Evolutionary conservation across 2,888 invertebrate genomes (phyloP), one percentile per base, ranked within the genome.

Genomic region (Charanyca ferruginea): DNA sequence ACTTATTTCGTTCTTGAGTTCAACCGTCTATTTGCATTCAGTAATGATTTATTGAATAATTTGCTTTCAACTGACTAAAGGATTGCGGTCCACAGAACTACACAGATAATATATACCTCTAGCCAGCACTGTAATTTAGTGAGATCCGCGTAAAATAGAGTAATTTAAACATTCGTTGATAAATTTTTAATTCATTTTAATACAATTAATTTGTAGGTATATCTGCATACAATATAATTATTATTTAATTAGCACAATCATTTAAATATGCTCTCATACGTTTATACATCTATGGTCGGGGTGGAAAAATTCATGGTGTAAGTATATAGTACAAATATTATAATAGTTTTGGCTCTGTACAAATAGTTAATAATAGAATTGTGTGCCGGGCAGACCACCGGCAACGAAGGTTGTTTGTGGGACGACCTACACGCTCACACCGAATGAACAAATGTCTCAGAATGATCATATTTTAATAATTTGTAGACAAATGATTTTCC

Each of bases 241-340:
- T 32, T 2, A 45, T 47, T 13, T 23, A 25, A 11, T 11, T 38
- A 5, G 8, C n/a, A 25, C 3, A 42, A 20, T 48, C 13, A 25
- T n/a, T 28, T 28, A 32, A 32, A 35, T 13, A 79, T 72, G 1
- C 8, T 76, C 62, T 71, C 18, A 1, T 13, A n/a, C 7, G 18
- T 67, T 63, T 18, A 2, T 49, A 72, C 2, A 59, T 79, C 85
- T 79, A 54, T 54, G 35, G 48, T 38, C 47, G 35, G 80, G 82
- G 82, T 80, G 66, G 74, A 84, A 87, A 89, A 87, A 87, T 79
- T 83, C 84, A 75, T 86, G 79, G 86, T 84, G 87, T 86, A 87
- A 86, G 86, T 89, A 89, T 87, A 86, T 84, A 87, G 86, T 88
- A 87, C 87, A 89, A 91, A 91, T 91, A 90, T 91, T 90, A 87